A percentile compares a stretch with the other conserved stretches of the same genome.
phyloP scores from a whole-genome alignment of 2,113 vertebrate species.

The Noctilio leporinus region DNA sequence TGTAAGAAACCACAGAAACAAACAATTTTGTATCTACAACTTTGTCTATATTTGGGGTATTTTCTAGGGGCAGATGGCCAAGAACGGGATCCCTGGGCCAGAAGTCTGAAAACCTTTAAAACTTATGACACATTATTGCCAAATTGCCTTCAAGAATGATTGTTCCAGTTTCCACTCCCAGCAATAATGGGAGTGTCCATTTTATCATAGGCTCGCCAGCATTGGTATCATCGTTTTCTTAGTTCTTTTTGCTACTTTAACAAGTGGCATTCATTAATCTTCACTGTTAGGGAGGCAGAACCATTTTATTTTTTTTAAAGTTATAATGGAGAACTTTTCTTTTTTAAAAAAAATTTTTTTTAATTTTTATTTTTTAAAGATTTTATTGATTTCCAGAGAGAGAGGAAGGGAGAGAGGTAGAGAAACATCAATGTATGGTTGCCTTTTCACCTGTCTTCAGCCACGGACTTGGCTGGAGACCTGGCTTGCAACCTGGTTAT shows the following conservation, averaged over 20 bases:
- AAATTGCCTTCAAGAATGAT: background rate
- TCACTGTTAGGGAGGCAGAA: background rate
- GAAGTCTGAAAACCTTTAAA: background rate
- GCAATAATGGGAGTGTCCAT: background rate
- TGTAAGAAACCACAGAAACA: background rate
- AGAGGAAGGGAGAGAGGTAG: too few relatives aligned
- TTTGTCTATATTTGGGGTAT: background rate
- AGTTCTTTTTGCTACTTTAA: background rate
- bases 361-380: too few relatives aligned
- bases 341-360: too few relatives aligned
- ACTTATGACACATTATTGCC: background rate
- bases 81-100: conserved; percentile 12
- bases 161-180: background rate
- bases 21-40: background rate
- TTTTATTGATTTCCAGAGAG: too few relatives aligned
- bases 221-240: background rate
- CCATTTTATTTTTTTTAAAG: too few relatives aligned
- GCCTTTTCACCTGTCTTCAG: too few relatives aligned
- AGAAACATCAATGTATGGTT: too few relatives aligned
- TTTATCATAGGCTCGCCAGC: background rate
- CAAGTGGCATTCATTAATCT: background rate
- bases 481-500: too few relatives aligned
- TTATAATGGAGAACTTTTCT: too few relatives aligned
- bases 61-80: conserved; percentile 23
- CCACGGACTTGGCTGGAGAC: too few relatives aligned